A percentile compares a stretch with the other conserved stretches of the same genome.
Conservation (phyloP, 2,888 invertebrate genomes). For the Folsomia candida region DNA sequence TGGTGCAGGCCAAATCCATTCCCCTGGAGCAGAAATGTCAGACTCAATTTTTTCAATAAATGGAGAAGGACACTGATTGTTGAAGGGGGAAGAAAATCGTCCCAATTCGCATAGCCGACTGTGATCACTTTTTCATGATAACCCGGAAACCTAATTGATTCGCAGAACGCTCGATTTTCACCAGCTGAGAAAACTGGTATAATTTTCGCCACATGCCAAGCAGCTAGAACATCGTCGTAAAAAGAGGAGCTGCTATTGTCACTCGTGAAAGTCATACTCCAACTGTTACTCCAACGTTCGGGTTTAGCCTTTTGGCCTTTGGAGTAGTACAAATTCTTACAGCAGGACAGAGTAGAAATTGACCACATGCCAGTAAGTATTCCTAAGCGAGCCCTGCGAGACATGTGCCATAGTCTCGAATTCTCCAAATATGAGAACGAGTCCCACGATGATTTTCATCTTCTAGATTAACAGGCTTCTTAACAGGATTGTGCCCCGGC, state of each 20-base stretch:
- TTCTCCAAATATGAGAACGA: background rate
- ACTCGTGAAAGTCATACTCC: background rate
- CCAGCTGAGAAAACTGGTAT: background rate
- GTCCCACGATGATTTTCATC: background rate
- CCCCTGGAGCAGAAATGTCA: background rate
- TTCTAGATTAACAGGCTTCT: background rate
- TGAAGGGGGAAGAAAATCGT: background rate
- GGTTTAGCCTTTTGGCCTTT: background rate
- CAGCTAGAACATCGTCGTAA: background rate
- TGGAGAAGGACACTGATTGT: background rate
- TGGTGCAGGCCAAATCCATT: background rate
- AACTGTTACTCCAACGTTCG: constrained; percentile 7
- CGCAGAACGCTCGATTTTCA: background rate
- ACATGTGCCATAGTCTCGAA: background rate
- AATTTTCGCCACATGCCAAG: background rate
- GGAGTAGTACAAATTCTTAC: background rate
- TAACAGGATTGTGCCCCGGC: background rate
- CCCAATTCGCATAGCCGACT: background rate
- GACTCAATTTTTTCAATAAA: background rate
- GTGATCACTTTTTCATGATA: constrained; percentile 6
- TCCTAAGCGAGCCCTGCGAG: background rate
- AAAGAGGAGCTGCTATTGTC: background rate
- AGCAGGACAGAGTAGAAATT: background rate
- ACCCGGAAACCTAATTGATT: background rate
- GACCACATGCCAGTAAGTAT: background rate